Evolutionary conservation across 1,140 invertebrate species (phyloP), one percentile per base, ranked within the genome.

Genomic region (Pogonomyrmex californicus): DNA sequence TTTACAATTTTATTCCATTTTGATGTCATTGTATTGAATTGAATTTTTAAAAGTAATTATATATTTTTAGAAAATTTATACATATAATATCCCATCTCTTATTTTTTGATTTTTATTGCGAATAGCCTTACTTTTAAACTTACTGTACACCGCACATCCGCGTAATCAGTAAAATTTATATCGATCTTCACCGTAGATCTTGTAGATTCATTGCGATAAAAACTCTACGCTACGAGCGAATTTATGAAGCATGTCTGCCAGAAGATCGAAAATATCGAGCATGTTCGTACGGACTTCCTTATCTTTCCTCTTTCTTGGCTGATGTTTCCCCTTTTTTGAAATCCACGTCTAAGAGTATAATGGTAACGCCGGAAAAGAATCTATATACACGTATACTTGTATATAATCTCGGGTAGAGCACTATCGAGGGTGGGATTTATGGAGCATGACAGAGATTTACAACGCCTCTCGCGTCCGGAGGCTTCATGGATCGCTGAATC

Each of bases 381-480:
- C 77, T 44, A 51, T 44, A 51, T 66, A 47, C 44, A 65, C 75
- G 54, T 78, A 87, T 71, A 78, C 23, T 23, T 79, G 49, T 65
- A 77, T 49, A 88, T 66, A 90, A 81, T 76, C 86, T 86, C 68
- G 70, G 81, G 86, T 77, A 83, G 68, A 60, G 73, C 60, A 70
- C 54, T 88, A 86, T 86, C 75, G 83, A 78, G 90, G 87, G 89
- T 91, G 90, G 87, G 87, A 91, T 91, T 91, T 91, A 91, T 90
- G 90, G 89, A 85, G 86, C 90, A 88, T 90, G 89, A 91, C 89
- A 71, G 90, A 90, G 90, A 91, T 88, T 91, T 91, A 91, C 90
- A 82, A 90, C 86, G 89, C 77, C 83, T 86, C 86, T 90, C 77
- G 86, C 86, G 87, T 91, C 87, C 87, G 70, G 66, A 73, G 82